Base-by-base conservation (phyloP, 2,113 vertebrate genomes). In the Alaudala cheleensis region DNA sequence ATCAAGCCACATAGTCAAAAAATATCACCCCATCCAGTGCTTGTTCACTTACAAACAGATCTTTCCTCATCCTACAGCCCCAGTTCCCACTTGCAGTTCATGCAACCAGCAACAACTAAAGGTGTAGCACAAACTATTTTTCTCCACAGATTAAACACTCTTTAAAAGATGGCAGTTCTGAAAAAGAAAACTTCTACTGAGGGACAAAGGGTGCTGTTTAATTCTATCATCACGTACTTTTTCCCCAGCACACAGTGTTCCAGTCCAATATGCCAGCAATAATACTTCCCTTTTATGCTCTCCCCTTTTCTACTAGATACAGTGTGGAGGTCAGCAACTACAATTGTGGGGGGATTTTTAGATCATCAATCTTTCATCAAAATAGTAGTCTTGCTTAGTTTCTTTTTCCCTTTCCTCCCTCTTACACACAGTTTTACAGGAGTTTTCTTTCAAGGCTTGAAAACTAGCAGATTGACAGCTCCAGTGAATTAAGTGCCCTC, bases 401-500 rank as follows among this genome's bases (percentile, higher is more conserved):
- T 88, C 54, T 90, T 86, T 84, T 77, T 58, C 44, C 50, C 15
- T 62, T 62, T 71, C 66, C 51, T 78, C 86, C 24, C 79, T 85
- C 66, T 93, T 60, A 40, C 16, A 47, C 28, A 70, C 12, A 40
- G 47, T 57, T 79, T 53, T 91, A 84, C 61, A 87, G 57, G 53
- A 80, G 54, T 89, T 93, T 91, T 87, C 91, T 94, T 94, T 80
- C 84, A 92, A 26, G 42, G 23, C 93, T 57, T 61, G 40, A 89
- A 78, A 95, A 92, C 69, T 29, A 83, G 60, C 77, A 86, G 83
- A 95, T 45, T 93, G 96, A 93, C 93, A 86, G 89, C 65, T 90
- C 86, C 78, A 89, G 77, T 81, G 83, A 92, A 96, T 90, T 96
- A 93, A 95, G 81, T 65, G 88, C 89, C 65, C 34, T 80, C 86